phyloP scores from a whole-genome alignment of 1,140 invertebrate genomes.

The Apis florea region DNA sequence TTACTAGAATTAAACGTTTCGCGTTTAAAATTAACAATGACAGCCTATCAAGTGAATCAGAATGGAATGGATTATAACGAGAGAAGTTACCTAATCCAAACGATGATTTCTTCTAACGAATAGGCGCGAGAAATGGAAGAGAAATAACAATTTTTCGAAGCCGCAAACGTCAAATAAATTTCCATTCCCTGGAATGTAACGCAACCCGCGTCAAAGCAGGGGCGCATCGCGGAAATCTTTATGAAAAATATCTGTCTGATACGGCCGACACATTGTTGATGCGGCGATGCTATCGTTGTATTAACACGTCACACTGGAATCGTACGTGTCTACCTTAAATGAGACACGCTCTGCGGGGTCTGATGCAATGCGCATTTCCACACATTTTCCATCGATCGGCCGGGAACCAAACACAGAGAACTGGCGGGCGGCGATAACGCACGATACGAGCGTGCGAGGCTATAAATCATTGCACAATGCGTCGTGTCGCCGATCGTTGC shows the following conservation, averaged over 20 bases:
- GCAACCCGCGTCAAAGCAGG: too few relatives aligned
- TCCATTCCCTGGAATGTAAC: neutral
- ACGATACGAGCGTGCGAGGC: neutral
- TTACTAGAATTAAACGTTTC: too few relatives aligned
- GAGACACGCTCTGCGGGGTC: conserved; percentile 12
- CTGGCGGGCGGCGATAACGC: conserved; percentile 25
- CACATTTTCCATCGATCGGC: conserved; percentile 47
- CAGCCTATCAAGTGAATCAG: too few relatives aligned
- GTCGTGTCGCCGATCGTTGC: conserved; percentile 31
- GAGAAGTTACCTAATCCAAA: too few relatives aligned
- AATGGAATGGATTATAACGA: too few relatives aligned
- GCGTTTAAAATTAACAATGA: too few relatives aligned
- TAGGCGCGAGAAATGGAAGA: too few relatives aligned
- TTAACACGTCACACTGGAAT: conserved; percentile 34
- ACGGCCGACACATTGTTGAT: conserved; percentile 12
- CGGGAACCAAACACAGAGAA: conserved; percentile 13
- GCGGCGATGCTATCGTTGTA: conserved; percentile 29
- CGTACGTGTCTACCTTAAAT: conserved; percentile 35
- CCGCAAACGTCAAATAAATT: neutral
- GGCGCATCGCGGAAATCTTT: neutral
- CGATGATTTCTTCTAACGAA: too few relatives aligned
- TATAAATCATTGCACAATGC: conserved; percentile 48
- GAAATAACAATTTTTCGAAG: neutral
- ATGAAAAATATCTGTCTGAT: conserved; percentile 23
- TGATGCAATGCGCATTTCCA: conserved; percentile 39